Evolutionary conservation across 1,140 invertebrate genomes (phyloP).

Genomic region (Trichoplusia ni): DNA sequence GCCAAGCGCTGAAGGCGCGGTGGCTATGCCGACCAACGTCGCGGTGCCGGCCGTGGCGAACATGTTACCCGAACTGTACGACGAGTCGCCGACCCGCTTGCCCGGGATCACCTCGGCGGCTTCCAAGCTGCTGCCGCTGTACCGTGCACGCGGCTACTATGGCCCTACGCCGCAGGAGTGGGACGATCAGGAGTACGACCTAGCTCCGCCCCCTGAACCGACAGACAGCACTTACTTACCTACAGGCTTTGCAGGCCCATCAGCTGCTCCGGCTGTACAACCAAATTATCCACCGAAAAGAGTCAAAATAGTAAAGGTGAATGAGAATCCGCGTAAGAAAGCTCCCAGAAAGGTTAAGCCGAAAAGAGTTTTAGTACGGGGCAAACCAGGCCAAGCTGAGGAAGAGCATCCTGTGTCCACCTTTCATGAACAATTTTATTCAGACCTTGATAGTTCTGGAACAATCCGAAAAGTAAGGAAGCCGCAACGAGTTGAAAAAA

Average conservation of each 20-base stretch:
- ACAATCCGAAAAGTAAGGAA: conserved; percentile 75
- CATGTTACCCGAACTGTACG: conserved; percentile 62
- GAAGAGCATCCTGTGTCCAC: conserved; percentile 68
- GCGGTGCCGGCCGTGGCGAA: conserved; percentile 60
- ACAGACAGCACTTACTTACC: conserved; percentile 45
- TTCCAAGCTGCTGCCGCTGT: conserved; percentile 73
- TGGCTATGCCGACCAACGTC: conserved; percentile 65
- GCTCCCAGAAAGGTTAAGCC: conserved; percentile 60
- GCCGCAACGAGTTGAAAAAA: conserved; percentile 78
- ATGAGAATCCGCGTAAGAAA: conserved; percentile 67
- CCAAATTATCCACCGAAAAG: conserved; percentile 55
- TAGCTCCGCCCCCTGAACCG: conserved; percentile 48
- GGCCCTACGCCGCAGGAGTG: conserved; percentile 67
- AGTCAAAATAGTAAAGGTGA: conserved; percentile 73
- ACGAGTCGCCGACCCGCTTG: conserved; percentile 52
- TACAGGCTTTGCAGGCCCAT: conserved; percentile 45
- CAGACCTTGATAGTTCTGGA: conserved; percentile 66
- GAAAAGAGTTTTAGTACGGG: conserved; percentile 59
- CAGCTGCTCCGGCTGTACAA: conserved; percentile 31
- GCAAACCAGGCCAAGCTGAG: conserved; percentile 49
- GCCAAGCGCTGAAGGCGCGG: conserved; percentile 64
- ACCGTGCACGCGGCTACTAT: conserved; percentile 76
- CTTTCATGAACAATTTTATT: conserved; percentile 78
- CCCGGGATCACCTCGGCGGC: conserved; percentile 46
- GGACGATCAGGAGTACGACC: conserved; percentile 66